Evolutionary conservation across 2,888 invertebrate species (phyloP), one percentile per base, ranked within the genome.

Genomic region (Tenthredo amoena): DNA sequence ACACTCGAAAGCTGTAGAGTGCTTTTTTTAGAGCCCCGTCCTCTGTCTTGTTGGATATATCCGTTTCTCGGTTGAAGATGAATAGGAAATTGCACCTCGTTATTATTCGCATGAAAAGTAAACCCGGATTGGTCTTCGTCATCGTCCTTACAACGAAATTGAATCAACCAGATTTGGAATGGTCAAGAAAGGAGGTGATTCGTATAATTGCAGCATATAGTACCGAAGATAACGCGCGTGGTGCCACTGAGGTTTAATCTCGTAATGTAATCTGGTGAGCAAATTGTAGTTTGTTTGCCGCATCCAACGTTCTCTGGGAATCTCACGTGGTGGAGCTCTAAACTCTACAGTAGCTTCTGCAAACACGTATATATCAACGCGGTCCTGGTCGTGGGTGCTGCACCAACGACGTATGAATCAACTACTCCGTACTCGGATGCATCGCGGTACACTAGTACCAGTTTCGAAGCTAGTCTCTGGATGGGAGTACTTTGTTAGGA

Each of bases 241-340:
- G 1, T 9, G 37, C 12, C 9, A 40, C 21, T n/a, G 58, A 26
- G 81, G 81, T 81, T 81, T 58, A 81, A 81, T 81, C 58, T 81
- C 58, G 31, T 81, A 81, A 81, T 81, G 81, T 62, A 40, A 81
- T 81, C 81, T 62, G 81, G 37, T 62, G 81, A 62, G 81, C 58
- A 81, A 81, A 62, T 81, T 81, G 58, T 40, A 81, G 50, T 81
- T 81, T 81, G 81, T 81, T 58, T 62, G 58, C 55, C 50, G 55
- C 77, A 47, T 47, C 47, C 47, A 55, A 50, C 55, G 77, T 77
- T 77, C 50, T 6, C 50, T 6, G 31, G 3, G 12, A 68, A 34
- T 68, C 68, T 68, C 21, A 15, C 37, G 71, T 40, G 9, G 71
- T 21, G 37, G 31, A 40, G 43, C 18, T 47, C 21, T 76, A 47